Conservation (phyloP, 2,888 invertebrate species). For the Tuberolachnus salignus region DNA sequence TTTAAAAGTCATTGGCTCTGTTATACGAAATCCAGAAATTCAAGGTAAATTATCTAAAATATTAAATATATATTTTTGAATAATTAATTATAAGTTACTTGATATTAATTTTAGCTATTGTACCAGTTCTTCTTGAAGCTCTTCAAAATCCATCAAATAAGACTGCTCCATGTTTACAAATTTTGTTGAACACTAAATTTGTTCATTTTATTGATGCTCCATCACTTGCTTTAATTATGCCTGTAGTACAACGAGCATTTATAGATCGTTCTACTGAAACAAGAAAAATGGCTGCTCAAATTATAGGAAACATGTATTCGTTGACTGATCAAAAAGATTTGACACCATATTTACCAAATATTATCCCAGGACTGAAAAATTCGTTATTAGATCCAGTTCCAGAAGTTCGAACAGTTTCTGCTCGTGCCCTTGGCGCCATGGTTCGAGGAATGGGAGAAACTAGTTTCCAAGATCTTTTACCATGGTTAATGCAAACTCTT, state of each 20-base stretch:
- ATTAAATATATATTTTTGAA: neutral
- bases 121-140: conserved; percentile 84
- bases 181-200: conserved; percentile 92
- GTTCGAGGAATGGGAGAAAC: conserved; percentile 96
- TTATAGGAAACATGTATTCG: conserved; percentile 99
- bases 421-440: conserved; percentile 96
- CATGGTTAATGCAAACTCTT: conserved; percentile 98
- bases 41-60: conserved; percentile 67
- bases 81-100: neutral
- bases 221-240: conserved; percentile 98
- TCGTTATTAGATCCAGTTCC: conserved; percentile 97
- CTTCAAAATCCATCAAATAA: conserved; percentile 95
- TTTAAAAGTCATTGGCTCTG: conserved; percentile 92
- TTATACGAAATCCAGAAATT: conserved; percentile 98
- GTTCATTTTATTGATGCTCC: conserved; percentile 99
- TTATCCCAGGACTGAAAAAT: conserved; percentile 94
- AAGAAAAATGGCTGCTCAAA: conserved; percentile 98
- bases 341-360: conserved; percentile 91
- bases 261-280: conserved; percentile 97
- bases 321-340: conserved; percentile 98
- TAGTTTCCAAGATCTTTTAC: conserved; percentile 92
- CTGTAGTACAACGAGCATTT: conserved; percentile 96
- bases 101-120: conserved; percentile 70
- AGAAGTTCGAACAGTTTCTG: conserved; percentile 93
- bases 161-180: conserved; percentile 91